Evolutionary conservation across 2,113 vertebrate species (phyloP).

Genomic region (Xiphophorus hellerii): DNA sequence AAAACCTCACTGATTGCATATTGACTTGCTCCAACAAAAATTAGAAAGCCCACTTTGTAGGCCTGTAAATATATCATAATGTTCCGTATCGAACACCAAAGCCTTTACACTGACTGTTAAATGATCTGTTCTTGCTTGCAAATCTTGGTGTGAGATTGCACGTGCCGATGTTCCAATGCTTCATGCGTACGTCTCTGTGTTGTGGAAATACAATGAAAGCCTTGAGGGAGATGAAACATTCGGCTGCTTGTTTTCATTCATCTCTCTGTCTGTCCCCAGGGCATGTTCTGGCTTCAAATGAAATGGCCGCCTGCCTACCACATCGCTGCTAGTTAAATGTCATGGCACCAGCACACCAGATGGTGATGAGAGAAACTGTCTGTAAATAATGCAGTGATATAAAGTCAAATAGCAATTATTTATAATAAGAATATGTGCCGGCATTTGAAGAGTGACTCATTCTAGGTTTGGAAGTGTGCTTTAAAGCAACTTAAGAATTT

Average conservation of each 20-base stretch:
- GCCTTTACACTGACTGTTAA: slow-evolving; percentile 7
- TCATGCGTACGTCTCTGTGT: slow-evolving; percentile 20
- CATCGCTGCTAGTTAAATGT: slow-evolving; percentile 67
- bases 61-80: neutral
- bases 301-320: slow-evolving; percentile 48
- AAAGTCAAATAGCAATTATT: slow-evolving; percentile 48
- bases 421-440: slow-evolving; percentile 20
- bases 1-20: neutral
- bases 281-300: slow-evolving; percentile 50
- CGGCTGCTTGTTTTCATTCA: slow-evolving; percentile 45
- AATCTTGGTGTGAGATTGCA: neutral
- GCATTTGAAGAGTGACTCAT: slow-evolving; percentile 28
- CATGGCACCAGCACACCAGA: slow-evolving; percentile 56
- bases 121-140: neutral
- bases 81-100: neutral
- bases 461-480: slow-evolving; percentile 4
- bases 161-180: slow-evolving; percentile 5
- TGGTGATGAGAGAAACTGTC: slow-evolving; percentile 56
- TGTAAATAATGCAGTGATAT: slow-evolving; percentile 56
- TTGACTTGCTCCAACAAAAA: neutral
- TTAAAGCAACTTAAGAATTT: neutral
- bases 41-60: neutral
- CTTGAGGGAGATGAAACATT: slow-evolving; percentile 28
- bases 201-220: slow-evolving; percentile 37
- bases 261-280: slow-evolving; percentile 29